Evolutionary conservation across 2,888 invertebrate species (phyloP).

Genomic region (Macrophya annulata): DNA sequence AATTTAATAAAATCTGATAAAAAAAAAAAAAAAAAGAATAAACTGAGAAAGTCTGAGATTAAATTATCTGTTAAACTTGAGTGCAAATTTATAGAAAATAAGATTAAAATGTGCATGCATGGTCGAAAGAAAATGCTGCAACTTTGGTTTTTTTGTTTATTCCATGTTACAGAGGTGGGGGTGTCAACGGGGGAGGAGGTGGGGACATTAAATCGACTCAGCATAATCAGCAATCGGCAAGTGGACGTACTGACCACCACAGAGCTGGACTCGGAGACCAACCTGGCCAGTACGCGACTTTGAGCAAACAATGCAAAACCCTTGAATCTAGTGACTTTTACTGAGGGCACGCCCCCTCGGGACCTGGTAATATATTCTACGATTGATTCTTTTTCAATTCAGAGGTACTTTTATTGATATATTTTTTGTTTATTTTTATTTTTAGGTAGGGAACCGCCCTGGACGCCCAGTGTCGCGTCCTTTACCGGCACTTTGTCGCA

Average conservation of each 20-base stretch:
- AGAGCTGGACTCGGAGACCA: constrained; percentile 79
- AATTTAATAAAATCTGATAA: not conserved
- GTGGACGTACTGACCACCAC: constrained; percentile 80
- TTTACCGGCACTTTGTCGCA: constrained; percentile 77
- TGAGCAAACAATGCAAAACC: constrained; percentile 98
- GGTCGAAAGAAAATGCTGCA: constrained; percentile 72
- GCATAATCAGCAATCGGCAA: constrained; percentile 81
- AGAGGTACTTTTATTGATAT: not conserved
- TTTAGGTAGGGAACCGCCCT: constrained; percentile 77
- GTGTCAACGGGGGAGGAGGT: constrained; percentile 77
- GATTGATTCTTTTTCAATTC: not conserved
- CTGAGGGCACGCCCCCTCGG: constrained; percentile 89
- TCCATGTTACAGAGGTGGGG: constrained; percentile 79
- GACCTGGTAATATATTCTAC: constrained; percentile 72
- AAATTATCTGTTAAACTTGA: not conserved
- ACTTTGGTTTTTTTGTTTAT: constrained; percentile 71
- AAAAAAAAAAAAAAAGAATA: too few relatives aligned
- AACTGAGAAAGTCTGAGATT: not conserved
- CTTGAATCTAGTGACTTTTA: constrained; percentile 96
- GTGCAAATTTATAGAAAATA: constrained; percentile 16
- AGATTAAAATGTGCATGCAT: not conserved
- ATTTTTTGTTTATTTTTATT: constrained; percentile 9
- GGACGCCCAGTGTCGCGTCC: constrained; percentile 78
- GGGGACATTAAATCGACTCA: constrained; percentile 79
- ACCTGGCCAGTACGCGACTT: constrained; percentile 93